Evolutionary conservation across 2,113 vertebrate species (phyloP), one percentile per base, ranked within the genome.

Genomic region (Lophotis ruficrista): DNA sequence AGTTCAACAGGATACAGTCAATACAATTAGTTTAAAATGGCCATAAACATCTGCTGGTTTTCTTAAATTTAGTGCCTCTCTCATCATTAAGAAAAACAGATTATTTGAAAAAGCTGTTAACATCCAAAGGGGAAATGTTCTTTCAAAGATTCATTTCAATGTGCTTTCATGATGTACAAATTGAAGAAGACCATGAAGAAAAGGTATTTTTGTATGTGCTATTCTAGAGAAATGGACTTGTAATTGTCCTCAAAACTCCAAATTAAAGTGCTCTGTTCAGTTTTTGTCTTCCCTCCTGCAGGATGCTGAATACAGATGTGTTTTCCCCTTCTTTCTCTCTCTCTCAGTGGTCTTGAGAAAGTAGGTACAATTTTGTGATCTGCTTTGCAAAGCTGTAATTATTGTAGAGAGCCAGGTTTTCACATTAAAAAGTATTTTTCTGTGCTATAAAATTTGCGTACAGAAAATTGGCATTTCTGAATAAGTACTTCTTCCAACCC

Each of bases 381-480:
- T 92, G 65, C 43, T 94, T 91, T 87, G 66, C 61, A 94, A 88
- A 93, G 72, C 51, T 95, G 23, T 83, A 91, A 93, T 94, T 97
- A 96, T 91, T 91, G 43, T 61, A 77, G 61, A 94, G 68, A 94
- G 62, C 3, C 65, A 48, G 6, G 78, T 73, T 73, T 94, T 83
- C 85, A 70, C 75, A 81, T 60, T 69, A 76, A 71, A 88, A 83
- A 64, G 10, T 47, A 48, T 68, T 79, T 79, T 96, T 95, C 54
- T 94, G 64, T 77, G 66, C 73, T 83, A 45, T 64, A 85, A 97
- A 80, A 51, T 94, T 97, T 96, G 83, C 47, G 72, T 96, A 90
- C 37, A 82, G 92, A 95, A 95, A 97, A 97, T 71, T 93, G 93
- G 8, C 91, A 83, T 96, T 97, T 97, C 77, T 69, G 72, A 83